Conservation (phyloP, 2,113 vertebrate genomes). For the Gadus macrocephalus region DNA sequence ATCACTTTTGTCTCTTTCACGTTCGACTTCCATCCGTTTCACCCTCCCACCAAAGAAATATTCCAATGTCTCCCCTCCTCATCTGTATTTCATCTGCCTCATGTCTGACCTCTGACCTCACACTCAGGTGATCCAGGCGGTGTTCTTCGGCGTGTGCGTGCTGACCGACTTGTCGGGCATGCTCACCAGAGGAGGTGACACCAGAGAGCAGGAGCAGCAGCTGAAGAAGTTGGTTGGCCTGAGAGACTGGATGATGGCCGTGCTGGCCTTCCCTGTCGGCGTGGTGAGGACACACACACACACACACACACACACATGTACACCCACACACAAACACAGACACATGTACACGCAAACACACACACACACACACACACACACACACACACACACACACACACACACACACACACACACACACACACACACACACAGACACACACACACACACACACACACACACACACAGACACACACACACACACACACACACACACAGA, state of each 20-base stretch:
- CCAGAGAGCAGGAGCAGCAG: constrained; percentile 91
- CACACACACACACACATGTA: background rate
- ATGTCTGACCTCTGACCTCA: constrained; percentile 1
- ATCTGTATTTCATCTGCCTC: too few relatives aligned
- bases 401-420: background rate
- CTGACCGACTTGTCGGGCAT: constrained; percentile 93
- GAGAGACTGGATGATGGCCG: constrained; percentile 94
- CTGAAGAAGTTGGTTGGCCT: constrained; percentile 90
- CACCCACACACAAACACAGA: background rate
- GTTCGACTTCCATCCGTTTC: too few relatives aligned
- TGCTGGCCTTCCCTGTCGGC: constrained; percentile 93
- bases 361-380: background rate
- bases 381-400: background rate
- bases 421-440: too few relatives aligned
- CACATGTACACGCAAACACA: background rate
- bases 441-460: too few relatives aligned
- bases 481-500: background rate
- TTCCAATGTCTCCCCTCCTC: too few relatives aligned
- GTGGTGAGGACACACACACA: constrained; percentile 76
- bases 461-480: too few relatives aligned
- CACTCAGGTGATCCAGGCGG: constrained; percentile 88
- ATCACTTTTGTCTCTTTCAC: too few relatives aligned
- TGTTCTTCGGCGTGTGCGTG: constrained; percentile 94
- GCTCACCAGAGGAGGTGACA: constrained; percentile 87
- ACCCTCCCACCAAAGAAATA: too few relatives aligned